These are phyloP conservation scores for Acronicta psi DNA, from an alignment of 2,888 invertebrate species.

Conservation along the genomic window DNA sequence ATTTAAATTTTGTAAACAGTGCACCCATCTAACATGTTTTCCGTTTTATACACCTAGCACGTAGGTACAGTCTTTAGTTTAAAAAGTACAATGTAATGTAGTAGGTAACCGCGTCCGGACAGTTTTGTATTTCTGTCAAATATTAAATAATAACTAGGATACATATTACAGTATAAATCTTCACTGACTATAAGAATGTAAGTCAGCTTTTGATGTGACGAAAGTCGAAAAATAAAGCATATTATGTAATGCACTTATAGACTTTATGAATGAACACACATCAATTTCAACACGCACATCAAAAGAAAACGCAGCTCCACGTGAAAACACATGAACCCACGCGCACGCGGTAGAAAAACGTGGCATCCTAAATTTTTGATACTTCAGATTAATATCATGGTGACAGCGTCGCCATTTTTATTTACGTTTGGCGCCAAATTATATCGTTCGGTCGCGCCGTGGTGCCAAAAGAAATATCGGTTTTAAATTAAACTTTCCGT, in stretches of 20 bases:
- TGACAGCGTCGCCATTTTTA: constrained; percentile 76
- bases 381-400: constrained; percentile 52
- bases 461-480: constrained; percentile 72
- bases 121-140: background rate
- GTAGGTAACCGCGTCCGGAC: too few species aligned
- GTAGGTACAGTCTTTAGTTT: too few species aligned
- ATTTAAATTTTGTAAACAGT: too few species aligned
- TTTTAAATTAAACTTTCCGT: constrained; percentile 61
- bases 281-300: constrained; percentile 18
- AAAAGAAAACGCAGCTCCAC: constrained; percentile 31
- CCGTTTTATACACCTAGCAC: too few species aligned
- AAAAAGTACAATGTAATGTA: too few species aligned
- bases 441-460: constrained; percentile 67
- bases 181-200: too few species aligned
- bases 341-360: constrained; percentile 47
- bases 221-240: background rate
- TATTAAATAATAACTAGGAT: background rate
- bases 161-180: background rate
- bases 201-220: background rate
- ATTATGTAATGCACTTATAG: background rate
- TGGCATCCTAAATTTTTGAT: constrained; percentile 55
- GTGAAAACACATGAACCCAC: constrained; percentile 35
- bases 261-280: constrained; percentile 7
- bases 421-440: constrained; percentile 86
- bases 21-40: too few species aligned